Base-by-base conservation (phyloP, 1,140 invertebrate genomes). In the Drosophila fuyamai region DNA sequence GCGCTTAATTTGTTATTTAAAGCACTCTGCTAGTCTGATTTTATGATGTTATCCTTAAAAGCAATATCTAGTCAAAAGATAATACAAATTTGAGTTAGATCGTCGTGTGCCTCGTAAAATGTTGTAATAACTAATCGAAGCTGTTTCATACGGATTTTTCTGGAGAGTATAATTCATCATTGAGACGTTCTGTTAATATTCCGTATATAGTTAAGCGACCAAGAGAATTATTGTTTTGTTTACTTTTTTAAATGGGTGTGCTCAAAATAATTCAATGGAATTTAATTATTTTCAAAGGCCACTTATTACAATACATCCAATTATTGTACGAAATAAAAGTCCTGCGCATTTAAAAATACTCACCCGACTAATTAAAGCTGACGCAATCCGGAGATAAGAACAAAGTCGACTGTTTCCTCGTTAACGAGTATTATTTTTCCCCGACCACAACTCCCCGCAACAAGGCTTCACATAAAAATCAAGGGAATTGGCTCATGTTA, bases 1-100 rank as follows among this genome's bases (percentile, higher is more conserved):
- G 62, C 35, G 75, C 43, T 67, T 83, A 83, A 88, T 88, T 83
- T 79, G 61, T 79, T 86, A 88, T 83, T 86, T 86, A 86, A 82
- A 70, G 75, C 61, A 55, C 27, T 77, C 51, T 55, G 35, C 23
- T 16, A 23, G 54, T 12, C 13, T n/a, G 14, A 44, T 63, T 59
- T 60, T 35, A 59, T 35, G 54, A 12, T 12, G 27, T 32, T 32
- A 16, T 23, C 23, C 38, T 12, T 61, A n/a, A 62, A 41, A 41
- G 53, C 14, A 16, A 32, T 41, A 59, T 13, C 4, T 9, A n/a
- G 6, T 10, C 2, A 23, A 32, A 23, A 32, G 32, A 46, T 13
- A 12, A 18, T 13, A 13, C 7, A 4, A 46, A 16, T 6, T n/a
- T 40, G n/a, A 40, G 4, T 23, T 23, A 23, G 23, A 23, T 23